phyloP scores from a whole-genome alignment of 2,113 vertebrate species.

The Hemichromis elongatus region DNA sequence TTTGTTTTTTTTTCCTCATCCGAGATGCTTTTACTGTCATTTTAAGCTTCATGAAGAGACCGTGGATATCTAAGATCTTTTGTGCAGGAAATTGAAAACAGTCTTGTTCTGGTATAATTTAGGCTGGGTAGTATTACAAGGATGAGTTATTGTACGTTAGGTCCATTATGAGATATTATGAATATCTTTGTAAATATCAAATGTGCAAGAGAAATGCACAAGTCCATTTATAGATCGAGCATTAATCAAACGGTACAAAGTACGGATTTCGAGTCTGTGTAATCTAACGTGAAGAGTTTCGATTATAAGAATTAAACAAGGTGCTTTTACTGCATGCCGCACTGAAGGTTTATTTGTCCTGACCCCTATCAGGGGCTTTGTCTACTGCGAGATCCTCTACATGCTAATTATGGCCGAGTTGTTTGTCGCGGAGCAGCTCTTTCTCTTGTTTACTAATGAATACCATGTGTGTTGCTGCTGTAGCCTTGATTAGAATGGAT shows the following conservation, averaged over 20 bases:
- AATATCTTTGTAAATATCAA: constrained; percentile 43
- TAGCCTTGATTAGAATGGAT: constrained; percentile 73
- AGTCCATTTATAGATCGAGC: constrained; percentile 1
- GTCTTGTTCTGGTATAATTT: constrained; percentile 27
- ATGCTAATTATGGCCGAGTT: constrained; percentile 64
- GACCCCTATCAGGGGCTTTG: constrained; percentile 52
- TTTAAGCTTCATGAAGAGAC: constrained; percentile 24
- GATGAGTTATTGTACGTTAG: constrained; percentile 13
- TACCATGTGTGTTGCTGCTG: constrained; percentile 58
- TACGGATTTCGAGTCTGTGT: background rate
- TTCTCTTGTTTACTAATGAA: constrained; percentile 71
- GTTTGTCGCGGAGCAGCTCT: constrained; percentile 53
- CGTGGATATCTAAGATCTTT: constrained; percentile 24
- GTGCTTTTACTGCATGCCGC: background rate
- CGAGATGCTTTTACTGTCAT: constrained; percentile 41
- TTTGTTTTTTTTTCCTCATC: constrained; percentile 23
- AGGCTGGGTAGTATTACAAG: constrained; percentile 26
- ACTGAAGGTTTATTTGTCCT: constrained; percentile 25
- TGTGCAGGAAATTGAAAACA: constrained; percentile 41
- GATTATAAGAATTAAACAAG: constrained; percentile 27
- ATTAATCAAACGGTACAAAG: constrained; percentile 27
- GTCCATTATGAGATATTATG: constrained; percentile 31
- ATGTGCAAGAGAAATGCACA: constrained; percentile 9
- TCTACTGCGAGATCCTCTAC: constrained; percentile 49
- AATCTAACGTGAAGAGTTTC: constrained; percentile 13